Base-by-base conservation (phyloP, 2,113 vertebrate genomes). In the Muntiacus reevesi region DNA sequence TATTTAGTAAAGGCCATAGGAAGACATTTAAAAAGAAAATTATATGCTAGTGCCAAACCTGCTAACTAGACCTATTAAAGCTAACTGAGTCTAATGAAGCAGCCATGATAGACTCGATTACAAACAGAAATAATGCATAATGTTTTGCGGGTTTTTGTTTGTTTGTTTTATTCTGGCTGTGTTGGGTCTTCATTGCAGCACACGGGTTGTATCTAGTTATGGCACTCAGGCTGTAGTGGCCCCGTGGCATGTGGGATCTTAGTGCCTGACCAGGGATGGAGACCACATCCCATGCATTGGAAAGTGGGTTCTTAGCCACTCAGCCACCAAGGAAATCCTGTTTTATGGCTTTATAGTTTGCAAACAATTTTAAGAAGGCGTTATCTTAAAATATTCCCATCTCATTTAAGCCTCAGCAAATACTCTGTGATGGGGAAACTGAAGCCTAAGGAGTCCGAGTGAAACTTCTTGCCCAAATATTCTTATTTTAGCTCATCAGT, bases 11-110 rank as follows among this genome's bases (percentile, higher is more conserved):
- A 89, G 5, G 7, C 60, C 23, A 94, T 90, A 76, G 12, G 47
- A 74, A 62, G 45, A 89, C 45, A 50, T 55, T 90, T 87, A 55
- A 84, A 81, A 91, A 92, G 33, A 10, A 84, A 74, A 94, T 94
- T 50, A 43, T 27, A 83, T 59, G 13, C 45, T 84, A 47, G 8
- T 64, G 52, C 40, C 55, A 87, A 79, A 83, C 23, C 12, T 83
- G 8, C 64, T 91, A 89, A 43, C 10, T 4, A 81, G 27, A 81
- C 19, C 15, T 52, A n/a, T 88, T 47, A 81, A 36, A 57, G 7
- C 19, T 55, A 43, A 17, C 54, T 50, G 60, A 89, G 43, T 57
- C 16, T 91, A 91, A 25, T n/a, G 55, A 52, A 83, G n/a, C 15
- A 50, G 23, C 15, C 13, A 12, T 10, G 30, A 40, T 17, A 86